Conservation (phyloP, 2,797 vertebrate genomes). For the Arnoldichthys spilopterus region DNA sequence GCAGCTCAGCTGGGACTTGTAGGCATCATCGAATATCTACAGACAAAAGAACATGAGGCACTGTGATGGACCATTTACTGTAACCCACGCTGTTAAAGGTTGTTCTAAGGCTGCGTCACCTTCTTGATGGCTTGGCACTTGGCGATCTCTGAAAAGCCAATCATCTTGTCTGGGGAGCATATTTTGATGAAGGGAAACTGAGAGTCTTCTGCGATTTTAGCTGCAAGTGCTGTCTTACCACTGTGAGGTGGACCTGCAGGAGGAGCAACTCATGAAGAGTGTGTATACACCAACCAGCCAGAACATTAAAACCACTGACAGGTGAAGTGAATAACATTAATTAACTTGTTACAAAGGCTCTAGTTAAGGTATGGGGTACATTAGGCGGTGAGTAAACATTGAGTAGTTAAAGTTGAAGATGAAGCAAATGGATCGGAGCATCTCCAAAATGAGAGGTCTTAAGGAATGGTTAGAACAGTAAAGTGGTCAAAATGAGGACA, state of each 20-base stretch:
- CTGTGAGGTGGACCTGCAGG: slow-evolving; percentile 91
- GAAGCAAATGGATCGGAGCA: too few species aligned
- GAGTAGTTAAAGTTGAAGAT: too few species aligned
- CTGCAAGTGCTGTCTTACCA: slow-evolving; percentile 92
- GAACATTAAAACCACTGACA: too few species aligned
- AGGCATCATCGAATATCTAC: slow-evolving; percentile 96
- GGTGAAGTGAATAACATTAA: too few species aligned
- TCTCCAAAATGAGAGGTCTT: too few species aligned
- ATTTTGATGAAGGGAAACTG: slow-evolving; percentile 98
- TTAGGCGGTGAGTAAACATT: too few species aligned
- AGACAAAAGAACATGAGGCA: slow-evolving; percentile 13
- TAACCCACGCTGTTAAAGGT: neutral
- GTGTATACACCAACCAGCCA: too few species aligned
- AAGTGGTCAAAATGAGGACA: too few species aligned
- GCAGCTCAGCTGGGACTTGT: slow-evolving; percentile 97
- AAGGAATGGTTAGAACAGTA: too few species aligned
- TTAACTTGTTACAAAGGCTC: too few species aligned
- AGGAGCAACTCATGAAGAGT: neutral
- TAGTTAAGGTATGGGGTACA: too few species aligned
- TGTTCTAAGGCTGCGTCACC: slow-evolving; percentile 66
- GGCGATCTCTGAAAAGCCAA: slow-evolving; percentile 93
- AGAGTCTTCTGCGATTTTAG: slow-evolving; percentile 93
- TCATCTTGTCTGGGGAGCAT: slow-evolving; percentile 98
- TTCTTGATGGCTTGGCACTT: slow-evolving; percentile 98
- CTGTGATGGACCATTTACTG: neutral